A percentile compares a stretch with the other conserved stretches of the same genome.
Evolutionary conservation across 2,888 invertebrate genomes (phyloP).

Genomic region (Furcula furcula): DNA sequence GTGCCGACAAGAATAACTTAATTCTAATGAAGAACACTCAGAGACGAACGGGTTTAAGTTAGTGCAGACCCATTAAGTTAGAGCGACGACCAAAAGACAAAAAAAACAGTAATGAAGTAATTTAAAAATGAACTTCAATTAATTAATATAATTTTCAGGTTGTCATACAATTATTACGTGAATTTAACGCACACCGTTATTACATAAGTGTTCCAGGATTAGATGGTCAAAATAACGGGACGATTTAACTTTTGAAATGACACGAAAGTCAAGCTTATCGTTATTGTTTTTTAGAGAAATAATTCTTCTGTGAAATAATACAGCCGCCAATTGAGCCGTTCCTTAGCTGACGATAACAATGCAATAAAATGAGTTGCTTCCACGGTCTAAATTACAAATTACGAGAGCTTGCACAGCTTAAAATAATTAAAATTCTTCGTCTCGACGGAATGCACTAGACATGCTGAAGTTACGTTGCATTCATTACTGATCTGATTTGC

Average conservation of each 20-base stretch:
- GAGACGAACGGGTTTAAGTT: conserved; percentile 60
- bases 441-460: conserved; percentile 42
- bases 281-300: conserved; percentile 53
- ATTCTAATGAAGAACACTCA: conserved; percentile 59
- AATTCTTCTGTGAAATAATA: conserved; percentile 75
- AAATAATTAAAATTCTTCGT: conserved; percentile 78
- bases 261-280: conserved; percentile 56
- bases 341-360: conserved; percentile 66
- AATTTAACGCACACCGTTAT: too few species aligned
- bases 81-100: too few species aligned
- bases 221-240: neutral
- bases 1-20: conserved; percentile 54
- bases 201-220: neutral
- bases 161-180: too few species aligned
- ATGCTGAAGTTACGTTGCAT: conserved; percentile 24
- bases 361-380: conserved; percentile 69
- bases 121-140: too few species aligned
- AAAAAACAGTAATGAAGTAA: too few species aligned
- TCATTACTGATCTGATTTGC: conserved; percentile 20
- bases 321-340: conserved; percentile 54
- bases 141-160: too few species aligned
- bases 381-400: conserved; percentile 67
- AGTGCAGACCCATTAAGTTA: too few species aligned
- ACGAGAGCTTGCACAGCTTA: conserved; percentile 66
- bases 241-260: conserved; percentile 1